Conservation (phyloP, 2,888 invertebrate genomes). For the Rhingia rostrata region DNA sequence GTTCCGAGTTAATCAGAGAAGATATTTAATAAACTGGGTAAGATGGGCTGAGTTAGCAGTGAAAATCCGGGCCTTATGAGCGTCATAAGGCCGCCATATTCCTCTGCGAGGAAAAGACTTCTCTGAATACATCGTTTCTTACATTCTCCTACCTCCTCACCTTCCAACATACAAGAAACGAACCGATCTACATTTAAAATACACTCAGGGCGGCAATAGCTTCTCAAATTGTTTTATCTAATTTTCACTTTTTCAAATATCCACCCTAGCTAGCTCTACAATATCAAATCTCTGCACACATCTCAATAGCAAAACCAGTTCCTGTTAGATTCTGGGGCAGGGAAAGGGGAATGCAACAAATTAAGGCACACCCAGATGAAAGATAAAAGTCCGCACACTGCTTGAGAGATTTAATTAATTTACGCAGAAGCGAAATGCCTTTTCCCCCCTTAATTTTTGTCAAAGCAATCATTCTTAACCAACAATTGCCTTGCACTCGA, state of each 20-base stretch:
- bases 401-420: slow-evolving; percentile 76
- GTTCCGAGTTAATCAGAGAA: no score
- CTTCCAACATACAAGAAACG: neutral
- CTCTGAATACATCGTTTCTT: no score
- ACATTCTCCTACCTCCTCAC: neutral
- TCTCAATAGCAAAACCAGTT: slow-evolving; percentile 5
- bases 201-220: slow-evolving; percentile 27
- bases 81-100: no score
- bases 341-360: slow-evolving; percentile 56
- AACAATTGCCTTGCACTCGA: slow-evolving; percentile 24
- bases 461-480: slow-evolving; percentile 43
- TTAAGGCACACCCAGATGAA: slow-evolving; percentile 60
- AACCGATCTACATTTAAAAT: slow-evolving; percentile 35
- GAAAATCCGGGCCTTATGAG: no score
- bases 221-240: neutral
- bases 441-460: slow-evolving; percentile 6
- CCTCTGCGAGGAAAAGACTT: no score
- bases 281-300: slow-evolving; percentile 24
- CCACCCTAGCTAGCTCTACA: slow-evolving; percentile 11
- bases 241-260: neutral
- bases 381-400: slow-evolving; percentile 56
- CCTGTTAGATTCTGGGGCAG: neutral
- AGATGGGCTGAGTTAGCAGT: no score
- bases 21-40: no score
- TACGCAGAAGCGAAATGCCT: slow-evolving; percentile 72